These are phyloP conservation scores for Tetramorium simillimum DNA, from an alignment of 1,140 invertebrate genomes.

Conservation along the genomic window DNA sequence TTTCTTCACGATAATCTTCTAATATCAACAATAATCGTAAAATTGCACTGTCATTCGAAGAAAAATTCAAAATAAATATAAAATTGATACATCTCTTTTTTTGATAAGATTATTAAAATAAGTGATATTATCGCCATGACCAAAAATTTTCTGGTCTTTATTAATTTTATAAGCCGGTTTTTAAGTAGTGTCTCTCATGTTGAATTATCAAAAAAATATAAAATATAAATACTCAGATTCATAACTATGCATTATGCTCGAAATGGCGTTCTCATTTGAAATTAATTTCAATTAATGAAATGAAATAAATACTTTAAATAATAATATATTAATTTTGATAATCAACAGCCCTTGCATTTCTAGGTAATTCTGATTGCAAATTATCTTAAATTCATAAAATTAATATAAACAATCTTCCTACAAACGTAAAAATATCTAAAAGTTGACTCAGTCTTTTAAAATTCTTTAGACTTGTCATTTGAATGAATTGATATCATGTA, in stretches of 20 bases:
- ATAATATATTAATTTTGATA: not conserved
- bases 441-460: constrained; percentile 5
- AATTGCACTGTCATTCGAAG: constrained; percentile 13
- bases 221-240: constrained; percentile 48
- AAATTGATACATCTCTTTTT: not conserved
- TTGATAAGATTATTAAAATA: not conserved
- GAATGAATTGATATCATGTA: not conserved
- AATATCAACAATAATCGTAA: constrained; percentile 10
- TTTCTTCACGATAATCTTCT: constrained; percentile 15
- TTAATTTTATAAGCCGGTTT: not conserved
- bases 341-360: constrained; percentile 4
- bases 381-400: constrained; percentile 18
- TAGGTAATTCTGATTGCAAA: not conserved
- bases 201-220: constrained; percentile 8
- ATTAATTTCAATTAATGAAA: constrained; percentile 16
- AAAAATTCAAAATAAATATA: constrained; percentile 18
- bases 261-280: constrained; percentile 11
- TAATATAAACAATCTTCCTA: not conserved
- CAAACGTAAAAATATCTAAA: not conserved
- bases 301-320: constrained; percentile 20
- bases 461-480: not conserved
- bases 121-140: not conserved
- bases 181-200: not conserved
- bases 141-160: not conserved
- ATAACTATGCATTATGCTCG: constrained; percentile 53